Base-by-base conservation (phyloP, 2,888 invertebrate species). In the Drosophila formosana region DNA sequence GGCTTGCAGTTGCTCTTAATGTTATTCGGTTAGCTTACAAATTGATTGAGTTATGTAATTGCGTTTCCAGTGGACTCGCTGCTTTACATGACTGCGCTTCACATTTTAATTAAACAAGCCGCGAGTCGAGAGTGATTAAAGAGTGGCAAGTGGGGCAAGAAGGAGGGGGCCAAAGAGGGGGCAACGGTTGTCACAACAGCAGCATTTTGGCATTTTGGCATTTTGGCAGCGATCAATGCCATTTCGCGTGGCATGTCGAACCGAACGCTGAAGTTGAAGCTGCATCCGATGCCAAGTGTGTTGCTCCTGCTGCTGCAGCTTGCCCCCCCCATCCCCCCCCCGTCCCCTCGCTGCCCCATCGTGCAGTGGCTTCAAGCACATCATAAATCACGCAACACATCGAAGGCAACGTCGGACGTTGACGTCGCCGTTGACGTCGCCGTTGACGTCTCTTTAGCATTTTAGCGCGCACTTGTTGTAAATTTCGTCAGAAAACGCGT, bases 31-130 rank as follows among this genome's bases (percentile, higher is more conserved):
- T 66, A 61, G 67, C 76, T 78, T 85, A 90, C 91, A 90, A 90
- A 90, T 88, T 91, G 90, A 91, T 91, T 90, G 90, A 90, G 89
- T 89, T 91, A 89, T 89, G 87, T 90, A 90, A 90, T 87, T 90
- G 88, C 73, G 52, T 57, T 67, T 67, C 49, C 56, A 13, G 13
- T 68, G 65, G 57, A 50, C 70, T 37, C 4, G 37, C 37, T 72
- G 66, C 74, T 78, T 85, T 83, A 82, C 83, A 78, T 88, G 83
- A 68, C 78, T 80, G 83, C 70, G 71, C 84, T 87, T 83, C 80
- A 84, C 82, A 74, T 75, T 84, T 88, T 85, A 85, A 88, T 85
- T 86, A 85, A 85, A 80, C 72, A 71, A 68, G 58, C 43, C 8
- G 37, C 0, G 37, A 34, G 25, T 5, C 25, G 47, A 11, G 34